A percentile compares a stretch with the other conserved stretches of the same genome.
Evolutionary conservation across 2,888 invertebrate genomes (phyloP).

Genomic region (Cheilosia pagana): DNA sequence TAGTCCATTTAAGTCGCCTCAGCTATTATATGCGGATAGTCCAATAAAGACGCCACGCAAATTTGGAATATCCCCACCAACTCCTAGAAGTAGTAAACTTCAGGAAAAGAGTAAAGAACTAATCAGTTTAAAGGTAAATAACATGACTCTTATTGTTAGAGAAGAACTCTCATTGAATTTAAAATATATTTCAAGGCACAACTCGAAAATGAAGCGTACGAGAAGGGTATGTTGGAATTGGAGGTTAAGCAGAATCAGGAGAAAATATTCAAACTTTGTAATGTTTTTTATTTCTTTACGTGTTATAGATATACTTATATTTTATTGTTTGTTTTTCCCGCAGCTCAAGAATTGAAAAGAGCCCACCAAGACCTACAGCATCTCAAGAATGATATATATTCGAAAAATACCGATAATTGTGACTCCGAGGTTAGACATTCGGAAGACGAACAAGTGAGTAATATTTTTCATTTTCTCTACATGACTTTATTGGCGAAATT

Average conservation of each 20-base stretch:
- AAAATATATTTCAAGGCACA: slow-evolving; percentile 76
- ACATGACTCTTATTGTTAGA: background rate
- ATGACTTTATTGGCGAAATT: too few species aligned
- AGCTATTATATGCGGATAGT: slow-evolving; percentile 36
- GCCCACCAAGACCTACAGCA: slow-evolving; percentile 77
- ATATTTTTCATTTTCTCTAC: too few species aligned
- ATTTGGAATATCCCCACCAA: slow-evolving; percentile 77
- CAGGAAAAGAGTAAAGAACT: slow-evolving; percentile 81
- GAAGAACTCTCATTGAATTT: background rate
- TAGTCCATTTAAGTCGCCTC: slow-evolving; percentile 2
- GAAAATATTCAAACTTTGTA: slow-evolving; percentile 78
- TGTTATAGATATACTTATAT: background rate
- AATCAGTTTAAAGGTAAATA: slow-evolving; percentile 78
- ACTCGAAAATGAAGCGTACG: slow-evolving; percentile 81
- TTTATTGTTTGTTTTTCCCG: slow-evolving; percentile 60
- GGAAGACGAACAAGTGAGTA: slow-evolving; percentile 76
- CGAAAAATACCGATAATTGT: slow-evolving; percentile 73
- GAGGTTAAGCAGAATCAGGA: slow-evolving; percentile 80
- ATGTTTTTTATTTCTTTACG: background rate
- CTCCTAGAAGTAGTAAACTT: slow-evolving; percentile 80
- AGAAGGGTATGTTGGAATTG: slow-evolving; percentile 80
- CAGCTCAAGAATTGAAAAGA: slow-evolving; percentile 77
- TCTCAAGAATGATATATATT: slow-evolving; percentile 77
- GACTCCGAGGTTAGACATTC: slow-evolving; percentile 68
- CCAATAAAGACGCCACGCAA: slow-evolving; percentile 77